Percentiles rank a stretch among this genome's conserved stretches.
Conservation (phyloP, 2,797 vertebrate genomes). For the Sphaeramia orbicularis region DNA sequence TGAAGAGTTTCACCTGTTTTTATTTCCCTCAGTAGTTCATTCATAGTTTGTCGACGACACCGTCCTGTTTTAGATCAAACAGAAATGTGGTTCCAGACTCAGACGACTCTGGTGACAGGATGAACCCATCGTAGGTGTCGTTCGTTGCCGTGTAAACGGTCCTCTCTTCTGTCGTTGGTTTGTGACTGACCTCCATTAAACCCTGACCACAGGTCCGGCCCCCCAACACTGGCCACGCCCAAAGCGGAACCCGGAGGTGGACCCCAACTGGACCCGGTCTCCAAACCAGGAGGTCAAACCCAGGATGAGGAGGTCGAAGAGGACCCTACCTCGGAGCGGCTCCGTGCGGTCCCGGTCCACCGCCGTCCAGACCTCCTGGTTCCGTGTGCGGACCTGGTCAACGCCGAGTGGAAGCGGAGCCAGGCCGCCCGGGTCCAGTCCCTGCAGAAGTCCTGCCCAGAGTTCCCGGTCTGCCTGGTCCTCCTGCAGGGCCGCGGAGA, state of each 20-base stretch:
- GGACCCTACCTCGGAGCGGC: not conserved
- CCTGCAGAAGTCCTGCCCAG: slow-evolving; percentile 89
- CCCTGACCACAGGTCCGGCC: slow-evolving; percentile 69
- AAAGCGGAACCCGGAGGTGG: not conserved
- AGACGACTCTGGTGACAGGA: too few species aligned
- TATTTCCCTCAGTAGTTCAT: too few species aligned
- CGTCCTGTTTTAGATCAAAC: too few species aligned
- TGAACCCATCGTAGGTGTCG: too few species aligned
- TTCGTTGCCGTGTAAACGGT: too few species aligned
- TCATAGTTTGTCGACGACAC: too few species aligned
- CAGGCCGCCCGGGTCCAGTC: slow-evolving; percentile 89
- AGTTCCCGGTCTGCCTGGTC: slow-evolving; percentile 91
- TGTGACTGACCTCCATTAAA: slow-evolving; percentile 53
- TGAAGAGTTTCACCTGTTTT: too few species aligned
- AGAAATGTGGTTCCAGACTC: too few species aligned
- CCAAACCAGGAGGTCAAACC: not conserved
- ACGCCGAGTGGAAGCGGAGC: slow-evolving; percentile 93
- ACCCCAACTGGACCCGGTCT: not conserved
- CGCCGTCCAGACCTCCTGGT: slow-evolving; percentile 89
- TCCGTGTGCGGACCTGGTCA: slow-evolving; percentile 91
- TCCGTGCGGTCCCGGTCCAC: slow-evolving; percentile 89
- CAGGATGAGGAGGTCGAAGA: not conserved
- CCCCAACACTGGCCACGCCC: slow-evolving; percentile 3
- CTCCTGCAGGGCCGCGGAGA: slow-evolving; percentile 75
- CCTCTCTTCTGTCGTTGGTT: too few species aligned